phyloP scores from a whole-genome alignment of 2,888 invertebrate genomes.

The Cyclophora albipunctata region DNA sequence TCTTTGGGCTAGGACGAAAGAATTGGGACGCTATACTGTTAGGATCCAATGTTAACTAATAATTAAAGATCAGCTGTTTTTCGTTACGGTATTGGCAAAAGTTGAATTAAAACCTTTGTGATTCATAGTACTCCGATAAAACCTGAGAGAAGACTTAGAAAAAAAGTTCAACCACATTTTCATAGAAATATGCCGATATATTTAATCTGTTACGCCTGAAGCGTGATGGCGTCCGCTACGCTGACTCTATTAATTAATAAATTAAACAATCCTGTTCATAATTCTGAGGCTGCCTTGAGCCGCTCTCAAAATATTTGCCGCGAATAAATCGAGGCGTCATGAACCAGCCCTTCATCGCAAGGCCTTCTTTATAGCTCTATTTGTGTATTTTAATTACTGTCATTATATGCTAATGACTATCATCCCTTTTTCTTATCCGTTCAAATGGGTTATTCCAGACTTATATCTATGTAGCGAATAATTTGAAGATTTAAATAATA shows the following conservation, averaged over 20 bases:
- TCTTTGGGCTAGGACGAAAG: too few species aligned
- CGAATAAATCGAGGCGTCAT: constrained; percentile 69
- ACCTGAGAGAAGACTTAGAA: too few species aligned
- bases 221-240: constrained; percentile 50
- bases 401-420: constrained; percentile 79
- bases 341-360: constrained; percentile 73
- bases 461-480: constrained; percentile 66
- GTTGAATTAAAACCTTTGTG: too few species aligned
- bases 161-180: too few species aligned
- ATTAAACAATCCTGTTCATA: constrained; percentile 70
- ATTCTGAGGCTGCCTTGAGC: constrained; percentile 54
- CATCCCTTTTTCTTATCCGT: constrained; percentile 76
- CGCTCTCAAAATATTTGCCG: constrained; percentile 71
- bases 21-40: too few species aligned
- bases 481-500: constrained; percentile 70
- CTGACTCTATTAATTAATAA: constrained; percentile 71
- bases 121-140: too few species aligned
- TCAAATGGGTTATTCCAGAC: constrained; percentile 72
- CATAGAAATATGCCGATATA: too few species aligned
- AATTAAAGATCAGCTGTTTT: too few species aligned
- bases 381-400: constrained; percentile 84
- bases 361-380: constrained; percentile 78
- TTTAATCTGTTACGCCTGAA: constrained; percentile 32
- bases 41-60: too few species aligned
- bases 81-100: too few species aligned